These are phyloP conservation scores for Conchocele bisecta DNA, from an alignment of 2,888 invertebrate genomes.

Conservation along the genomic window DNA sequence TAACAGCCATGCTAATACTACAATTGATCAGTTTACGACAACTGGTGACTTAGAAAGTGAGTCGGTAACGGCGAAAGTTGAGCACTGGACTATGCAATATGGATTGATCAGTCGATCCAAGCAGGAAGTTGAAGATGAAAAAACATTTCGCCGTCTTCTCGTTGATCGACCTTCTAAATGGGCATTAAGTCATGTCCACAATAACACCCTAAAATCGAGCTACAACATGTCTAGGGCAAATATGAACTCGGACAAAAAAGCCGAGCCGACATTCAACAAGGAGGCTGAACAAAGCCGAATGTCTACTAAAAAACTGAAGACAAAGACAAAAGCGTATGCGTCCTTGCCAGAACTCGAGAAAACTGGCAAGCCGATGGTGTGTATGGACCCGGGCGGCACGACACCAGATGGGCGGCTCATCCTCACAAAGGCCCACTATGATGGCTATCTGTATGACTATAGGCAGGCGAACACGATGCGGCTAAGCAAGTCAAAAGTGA, in stretches of 20 bases:
- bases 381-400: slow-evolving; percentile 59
- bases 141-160: slow-evolving; percentile 18
- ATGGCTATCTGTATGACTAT: slow-evolving; percentile 57
- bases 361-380: slow-evolving; percentile 52
- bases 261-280: neutral
- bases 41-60: slow-evolving; percentile 11
- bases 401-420: slow-evolving; percentile 64
- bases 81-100: slow-evolving; percentile 5
- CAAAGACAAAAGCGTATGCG: slow-evolving; percentile 25
- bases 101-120: neutral
- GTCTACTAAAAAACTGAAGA: slow-evolving; percentile 12
- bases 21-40: neutral
- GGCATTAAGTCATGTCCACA: slow-evolving; percentile 27
- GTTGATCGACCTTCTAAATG: slow-evolving; percentile 57
- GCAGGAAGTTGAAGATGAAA: slow-evolving; percentile 1
- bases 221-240: neutral
- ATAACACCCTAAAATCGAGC: neutral
- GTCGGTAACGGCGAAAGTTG: slow-evolving; percentile 4
- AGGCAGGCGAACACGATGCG: slow-evolving; percentile 47
- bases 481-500: slow-evolving; percentile 43
- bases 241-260: neutral
- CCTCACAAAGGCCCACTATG: slow-evolving; percentile 60
- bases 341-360: slow-evolving; percentile 48
- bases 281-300: neutral
- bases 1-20: neutral